Conservation (phyloP, 2,113 vertebrate genomes). For the Limnothrissa miodon region DNA sequence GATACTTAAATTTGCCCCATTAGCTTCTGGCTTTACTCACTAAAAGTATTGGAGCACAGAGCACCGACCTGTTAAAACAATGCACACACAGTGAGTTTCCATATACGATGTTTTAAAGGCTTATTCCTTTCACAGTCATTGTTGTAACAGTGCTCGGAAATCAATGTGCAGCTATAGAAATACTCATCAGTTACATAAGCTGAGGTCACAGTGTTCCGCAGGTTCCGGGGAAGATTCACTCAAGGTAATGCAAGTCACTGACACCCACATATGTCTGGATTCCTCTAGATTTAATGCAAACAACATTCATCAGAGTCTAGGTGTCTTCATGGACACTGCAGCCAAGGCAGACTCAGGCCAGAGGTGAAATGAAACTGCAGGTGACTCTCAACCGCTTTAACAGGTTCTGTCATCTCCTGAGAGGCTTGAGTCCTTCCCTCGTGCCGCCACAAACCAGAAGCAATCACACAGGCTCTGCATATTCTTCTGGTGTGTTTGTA, state of each 20-base stretch:
- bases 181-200: neutral
- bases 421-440: neutral
- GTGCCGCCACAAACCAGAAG: neutral
- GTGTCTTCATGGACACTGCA: neutral
- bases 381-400: neutral
- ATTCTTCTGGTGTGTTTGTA: neutral
- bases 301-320: neutral
- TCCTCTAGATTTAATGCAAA: neutral
- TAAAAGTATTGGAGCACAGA: too few relatives aligned
- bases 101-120: neutral
- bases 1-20: too few relatives aligned
- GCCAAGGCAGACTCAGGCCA: neutral
- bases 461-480: neutral
- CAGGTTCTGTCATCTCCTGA: neutral
- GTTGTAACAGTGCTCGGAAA: neutral
- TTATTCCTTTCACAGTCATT: neutral
- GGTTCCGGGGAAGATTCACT: neutral
- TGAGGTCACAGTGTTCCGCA: neutral
- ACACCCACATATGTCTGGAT: neutral
- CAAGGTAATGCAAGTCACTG: slow-evolving; percentile 1
- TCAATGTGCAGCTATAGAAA: neutral
- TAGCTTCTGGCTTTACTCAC: too few relatives aligned
- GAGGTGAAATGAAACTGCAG: slow-evolving; percentile 2
- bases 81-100: neutral
- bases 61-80: neutral